Base-by-base conservation (phyloP, 2,888 invertebrate species). In the Amblyjoppa proteus region DNA sequence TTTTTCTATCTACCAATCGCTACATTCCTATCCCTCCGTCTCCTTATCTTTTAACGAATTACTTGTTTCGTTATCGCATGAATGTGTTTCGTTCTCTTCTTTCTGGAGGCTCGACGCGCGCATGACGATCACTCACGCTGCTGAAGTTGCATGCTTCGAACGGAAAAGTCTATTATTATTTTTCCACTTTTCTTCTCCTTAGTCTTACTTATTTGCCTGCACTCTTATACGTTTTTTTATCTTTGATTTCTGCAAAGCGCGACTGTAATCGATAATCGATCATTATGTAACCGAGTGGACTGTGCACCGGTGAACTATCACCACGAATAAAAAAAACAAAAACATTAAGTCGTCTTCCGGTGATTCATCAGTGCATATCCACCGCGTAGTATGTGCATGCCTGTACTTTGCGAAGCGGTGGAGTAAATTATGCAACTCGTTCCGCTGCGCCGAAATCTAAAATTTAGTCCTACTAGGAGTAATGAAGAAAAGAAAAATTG, bases 51-150 rank as follows among this genome's bases (percentile, higher is more conserved):
- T 38, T 41, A n/a, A 25, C 28, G 45, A 49, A 38, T 80, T 74
- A 45, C 11, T 58, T 58, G 20, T 41, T 31, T 53, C 51, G 16
- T 74, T 58, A 75, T 51, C 66, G 73, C 81, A 82, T 56, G 75
- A 66, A 51, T 71, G 13, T 64, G 6, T 74, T 81, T 56, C 41
- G 70, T 75, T 41, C 71, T 71, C 81, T 68, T 75, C 81, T 85
- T 68, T 75, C 81, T 85, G 85, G 75, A 85, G 70, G 82, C 69
- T 81, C 81, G 74, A 68, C 70, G 64, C 82, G 64, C 85, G 85
- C 85, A 85, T 70, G 78, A 78, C 58, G 38, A 75, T 75, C 82
- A 70, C 31, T 75, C 70, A 79, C 85, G 53, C 61, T 31, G 70
- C 70, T 76, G 70, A 61, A 69, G 49, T 56, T 70, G 78, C 71